phyloP scores from a whole-genome alignment of 2,888 invertebrate genomes.

The Limenitis camilla region DNA sequence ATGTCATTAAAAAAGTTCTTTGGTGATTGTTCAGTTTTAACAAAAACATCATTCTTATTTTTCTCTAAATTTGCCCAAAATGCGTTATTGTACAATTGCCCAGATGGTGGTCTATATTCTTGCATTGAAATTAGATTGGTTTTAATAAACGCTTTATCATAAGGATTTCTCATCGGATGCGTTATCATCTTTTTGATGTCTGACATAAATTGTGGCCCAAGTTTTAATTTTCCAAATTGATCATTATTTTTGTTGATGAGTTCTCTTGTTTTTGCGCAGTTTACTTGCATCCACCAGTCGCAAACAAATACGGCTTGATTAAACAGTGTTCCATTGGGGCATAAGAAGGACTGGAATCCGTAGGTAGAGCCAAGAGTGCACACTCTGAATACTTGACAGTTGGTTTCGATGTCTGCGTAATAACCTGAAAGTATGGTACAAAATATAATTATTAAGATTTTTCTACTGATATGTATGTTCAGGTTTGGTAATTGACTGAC shows the following conservation, averaged over 20 bases:
- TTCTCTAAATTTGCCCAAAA: conserved; percentile 45
- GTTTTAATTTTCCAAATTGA: conserved; percentile 59
- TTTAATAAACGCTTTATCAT: conserved; percentile 47
- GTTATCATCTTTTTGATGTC: conserved; percentile 75
- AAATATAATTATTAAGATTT: neutral
- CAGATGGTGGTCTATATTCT: conserved; percentile 59
- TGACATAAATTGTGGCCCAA: conserved; percentile 72
- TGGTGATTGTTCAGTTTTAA: conserved; percentile 49
- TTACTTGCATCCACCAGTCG: conserved; percentile 81
- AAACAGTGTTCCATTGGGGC: conserved; percentile 80
- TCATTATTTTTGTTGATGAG: conserved; percentile 56
- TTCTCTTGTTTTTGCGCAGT: conserved; percentile 67
- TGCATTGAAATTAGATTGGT: conserved; percentile 59
- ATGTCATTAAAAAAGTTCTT: conserved; percentile 37
- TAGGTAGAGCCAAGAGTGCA: conserved; percentile 74
- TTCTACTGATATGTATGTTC: too few species aligned
- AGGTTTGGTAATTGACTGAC: too few species aligned
- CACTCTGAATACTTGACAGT: conserved; percentile 79
- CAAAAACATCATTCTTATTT: conserved; percentile 44
- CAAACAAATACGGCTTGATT: conserved; percentile 79
- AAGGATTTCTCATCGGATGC: conserved; percentile 63
- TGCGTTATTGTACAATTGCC: conserved; percentile 55
- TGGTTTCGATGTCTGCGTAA: conserved; percentile 78
- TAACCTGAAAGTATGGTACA: conserved; percentile 63
- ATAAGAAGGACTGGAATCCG: conserved; percentile 77